Evolutionary conservation across 2,113 vertebrate species (phyloP).

Genomic region (Lepus europaeus): DNA sequence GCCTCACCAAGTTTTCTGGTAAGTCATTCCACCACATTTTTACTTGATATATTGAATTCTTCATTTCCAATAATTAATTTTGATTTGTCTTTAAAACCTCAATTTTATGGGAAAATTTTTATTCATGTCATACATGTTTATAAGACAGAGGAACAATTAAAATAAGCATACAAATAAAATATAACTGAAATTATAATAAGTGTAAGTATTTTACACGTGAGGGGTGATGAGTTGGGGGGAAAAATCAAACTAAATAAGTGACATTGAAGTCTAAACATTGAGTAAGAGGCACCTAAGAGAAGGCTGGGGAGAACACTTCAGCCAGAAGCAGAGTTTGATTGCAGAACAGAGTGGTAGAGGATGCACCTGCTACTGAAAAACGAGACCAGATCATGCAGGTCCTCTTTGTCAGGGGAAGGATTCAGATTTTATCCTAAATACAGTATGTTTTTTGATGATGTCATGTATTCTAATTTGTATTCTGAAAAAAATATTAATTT

Average conservation of each 20-base stretch:
- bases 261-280: neutral
- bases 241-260: neutral
- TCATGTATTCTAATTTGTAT: neutral
- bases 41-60: too few relatives aligned
- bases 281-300: neutral
- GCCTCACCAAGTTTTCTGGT: too few relatives aligned
- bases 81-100: too few relatives aligned
- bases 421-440: neutral
- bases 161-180: slow-evolving; percentile 14
- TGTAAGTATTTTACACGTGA: neutral
- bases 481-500: neutral
- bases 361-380: neutral
- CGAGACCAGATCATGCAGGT: neutral
- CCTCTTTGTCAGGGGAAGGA: neutral
- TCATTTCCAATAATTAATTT: too few relatives aligned
- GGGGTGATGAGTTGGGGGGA: neutral
- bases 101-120: too few relatives aligned
- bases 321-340: neutral
- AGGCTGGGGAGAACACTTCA: neutral
- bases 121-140: neutral
- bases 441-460: neutral
- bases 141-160: neutral
- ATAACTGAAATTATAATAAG: neutral
- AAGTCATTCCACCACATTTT: too few relatives aligned
- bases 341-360: neutral